Conservation (phyloP, 2,888 invertebrate genomes). For the Quadroppia sp. region DNA sequence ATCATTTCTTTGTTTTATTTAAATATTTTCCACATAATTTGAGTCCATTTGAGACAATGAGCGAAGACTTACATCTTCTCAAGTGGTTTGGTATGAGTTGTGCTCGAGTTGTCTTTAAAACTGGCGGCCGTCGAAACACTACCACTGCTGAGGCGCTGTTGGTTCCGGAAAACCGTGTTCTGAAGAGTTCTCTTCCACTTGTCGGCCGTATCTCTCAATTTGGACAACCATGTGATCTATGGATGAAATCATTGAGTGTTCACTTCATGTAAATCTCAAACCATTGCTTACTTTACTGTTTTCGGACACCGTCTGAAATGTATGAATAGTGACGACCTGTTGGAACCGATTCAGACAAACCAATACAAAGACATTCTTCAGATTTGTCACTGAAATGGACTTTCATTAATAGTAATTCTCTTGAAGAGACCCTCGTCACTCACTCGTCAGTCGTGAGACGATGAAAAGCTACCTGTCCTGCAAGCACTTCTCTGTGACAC, state of each 20-base stretch:
- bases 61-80: too few species aligned
- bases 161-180: conserved; percentile 52
- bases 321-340: conserved; percentile 55
- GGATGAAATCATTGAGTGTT: background rate
- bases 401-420: conserved; percentile 43
- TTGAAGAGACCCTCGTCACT: conserved; percentile 51
- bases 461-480: conserved; percentile 48
- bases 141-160: conserved; percentile 39
- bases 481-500: conserved; percentile 55
- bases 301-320: conserved; percentile 56
- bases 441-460: too few species aligned
- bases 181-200: conserved; percentile 56
- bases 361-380: conserved; percentile 55
- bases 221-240: conserved; percentile 57
- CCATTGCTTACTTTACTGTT: conserved; percentile 52
- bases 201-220: conserved; percentile 57
- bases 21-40: too few species aligned
- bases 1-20: too few species aligned
- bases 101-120: conserved; percentile 36
- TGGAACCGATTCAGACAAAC: conserved; percentile 56
- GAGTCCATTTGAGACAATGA: background rate
- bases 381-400: conserved; percentile 50
- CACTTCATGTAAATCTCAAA: background rate
- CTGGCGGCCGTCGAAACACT: conserved; percentile 42
- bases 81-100: conserved; percentile 33